phyloP scores from a whole-genome alignment of 2,113 vertebrate species.

The Cephalopholis sonnerati region DNA sequence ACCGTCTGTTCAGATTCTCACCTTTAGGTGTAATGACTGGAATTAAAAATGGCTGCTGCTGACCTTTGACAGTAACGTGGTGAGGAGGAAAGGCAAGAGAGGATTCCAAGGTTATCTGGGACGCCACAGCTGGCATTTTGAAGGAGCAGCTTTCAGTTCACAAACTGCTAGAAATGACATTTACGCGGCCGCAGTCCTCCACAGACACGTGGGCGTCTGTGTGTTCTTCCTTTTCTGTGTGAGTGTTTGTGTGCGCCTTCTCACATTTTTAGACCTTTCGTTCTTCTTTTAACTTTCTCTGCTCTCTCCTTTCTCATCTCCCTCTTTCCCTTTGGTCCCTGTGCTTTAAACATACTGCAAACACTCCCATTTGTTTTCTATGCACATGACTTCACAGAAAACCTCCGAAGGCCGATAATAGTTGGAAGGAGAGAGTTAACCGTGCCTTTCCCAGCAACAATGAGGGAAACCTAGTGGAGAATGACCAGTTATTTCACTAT shows the following conservation, averaged over 20 bases:
- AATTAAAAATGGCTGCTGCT: slow-evolving; percentile 38
- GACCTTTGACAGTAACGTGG: slow-evolving; percentile 44
- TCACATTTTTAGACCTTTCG: slow-evolving; percentile 5
- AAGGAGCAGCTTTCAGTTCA: slow-evolving; percentile 48
- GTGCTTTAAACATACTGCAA: background rate
- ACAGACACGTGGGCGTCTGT: slow-evolving; percentile 37
- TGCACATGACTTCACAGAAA: slow-evolving; percentile 7
- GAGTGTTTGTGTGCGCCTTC: background rate
- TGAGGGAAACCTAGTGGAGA: slow-evolving; percentile 48
- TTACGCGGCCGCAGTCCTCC: slow-evolving; percentile 33
- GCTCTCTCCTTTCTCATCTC: background rate
- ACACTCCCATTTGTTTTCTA: slow-evolving; percentile 28
- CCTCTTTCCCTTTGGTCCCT: background rate
- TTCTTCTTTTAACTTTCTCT: background rate
- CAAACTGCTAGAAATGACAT: slow-evolving; percentile 59
- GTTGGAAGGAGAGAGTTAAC: slow-evolving; percentile 39
- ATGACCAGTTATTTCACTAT: slow-evolving; percentile 68
- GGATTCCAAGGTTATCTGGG: slow-evolving; percentile 37
- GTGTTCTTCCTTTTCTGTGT: slow-evolving; percentile 1
- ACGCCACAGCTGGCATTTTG: slow-evolving; percentile 61
- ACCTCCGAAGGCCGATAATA: background rate
- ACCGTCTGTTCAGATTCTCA: background rate
- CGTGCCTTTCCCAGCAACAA: slow-evolving; percentile 39
- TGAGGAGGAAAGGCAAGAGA: slow-evolving; percentile 1
- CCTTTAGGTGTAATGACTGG: slow-evolving; percentile 4